phyloP scores from a whole-genome alignment of 2,888 invertebrate genomes.

The Baronia brevicornis region DNA sequence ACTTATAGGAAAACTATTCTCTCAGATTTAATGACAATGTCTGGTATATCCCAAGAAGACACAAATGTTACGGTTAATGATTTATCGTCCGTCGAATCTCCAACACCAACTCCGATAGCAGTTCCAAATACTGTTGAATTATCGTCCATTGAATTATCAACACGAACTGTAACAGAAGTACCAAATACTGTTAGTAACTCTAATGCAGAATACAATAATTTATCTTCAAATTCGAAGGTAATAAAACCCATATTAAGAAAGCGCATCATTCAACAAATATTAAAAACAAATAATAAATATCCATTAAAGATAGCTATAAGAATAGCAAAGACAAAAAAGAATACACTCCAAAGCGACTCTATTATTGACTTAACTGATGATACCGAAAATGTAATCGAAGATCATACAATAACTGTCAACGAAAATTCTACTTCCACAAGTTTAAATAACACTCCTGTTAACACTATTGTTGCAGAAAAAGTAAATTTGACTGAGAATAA shows the following conservation, averaged over 20 bases:
- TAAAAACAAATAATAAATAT: conserved; percentile 37
- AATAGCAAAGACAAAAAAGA: conserved; percentile 22
- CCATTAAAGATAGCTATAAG: conserved; percentile 51
- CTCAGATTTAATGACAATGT: conserved; percentile 68
- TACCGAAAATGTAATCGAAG: conserved; percentile 17
- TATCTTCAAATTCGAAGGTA: no score
- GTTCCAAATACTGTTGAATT: conserved; percentile 5
- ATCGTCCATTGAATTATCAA: conserved; percentile 9
- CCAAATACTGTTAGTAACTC: conserved; percentile 38
- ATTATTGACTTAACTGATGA: conserved; percentile 56
- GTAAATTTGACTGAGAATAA: no score
- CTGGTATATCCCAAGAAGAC: conserved; percentile 59
- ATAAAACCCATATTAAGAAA: no score
- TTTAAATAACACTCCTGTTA: no score
- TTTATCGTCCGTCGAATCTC: neutral
- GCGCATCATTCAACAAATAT: no score
- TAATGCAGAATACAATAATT: no score
- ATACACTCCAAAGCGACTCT: conserved; percentile 1
- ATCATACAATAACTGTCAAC: neutral
- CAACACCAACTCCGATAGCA: neutral
- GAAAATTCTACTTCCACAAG: no score
- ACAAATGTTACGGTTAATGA: conserved; percentile 14
- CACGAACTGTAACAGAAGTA: conserved; percentile 15
- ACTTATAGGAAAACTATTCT: conserved; percentile 45
- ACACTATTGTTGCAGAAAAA: no score